These are phyloP conservation scores for Aphrocallistes beatrix DNA, from an alignment of 37 sponge, comb jelly and placozoan species.

Conservation along the genomic window DNA sequence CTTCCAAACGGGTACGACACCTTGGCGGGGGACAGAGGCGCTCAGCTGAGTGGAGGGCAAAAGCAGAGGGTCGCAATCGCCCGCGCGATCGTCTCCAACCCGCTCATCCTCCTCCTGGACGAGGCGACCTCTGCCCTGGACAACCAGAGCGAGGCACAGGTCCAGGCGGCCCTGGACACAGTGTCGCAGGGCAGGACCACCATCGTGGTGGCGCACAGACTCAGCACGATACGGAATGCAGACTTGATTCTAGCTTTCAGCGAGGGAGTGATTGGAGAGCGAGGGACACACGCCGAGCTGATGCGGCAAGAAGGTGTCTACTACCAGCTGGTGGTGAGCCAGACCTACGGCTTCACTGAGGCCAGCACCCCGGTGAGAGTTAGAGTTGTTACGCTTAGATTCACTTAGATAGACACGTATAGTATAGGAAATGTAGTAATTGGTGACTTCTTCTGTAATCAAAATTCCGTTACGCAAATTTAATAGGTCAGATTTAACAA, in stretches of 20 bases:
- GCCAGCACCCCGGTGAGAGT: background rate
- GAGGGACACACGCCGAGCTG: constrained; percentile 58
- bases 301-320: constrained; percentile 65
- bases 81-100: constrained; percentile 71
- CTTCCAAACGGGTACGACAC: constrained; percentile 76
- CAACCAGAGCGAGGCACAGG: constrained; percentile 65
- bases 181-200: constrained; percentile 69
- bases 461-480: too few relatives aligned
- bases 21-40: constrained; percentile 53
- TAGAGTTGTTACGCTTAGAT: too few relatives aligned
- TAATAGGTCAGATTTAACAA: too few relatives aligned
- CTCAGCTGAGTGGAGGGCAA: constrained; percentile 81
- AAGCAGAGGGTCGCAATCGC: constrained; percentile 88
- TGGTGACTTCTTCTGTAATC: too few relatives aligned
- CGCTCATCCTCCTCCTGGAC: constrained; percentile 75
- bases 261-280: constrained; percentile 52
- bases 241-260: constrained; percentile 48
- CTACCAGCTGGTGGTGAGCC: constrained; percentile 71
- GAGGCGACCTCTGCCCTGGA: constrained; percentile 92
- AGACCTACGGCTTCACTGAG: constrained; percentile 27
- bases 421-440: too few relatives aligned
- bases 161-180: constrained; percentile 74
- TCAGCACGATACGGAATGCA: constrained; percentile 75
- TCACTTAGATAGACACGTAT: too few relatives aligned
- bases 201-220: constrained; percentile 75